Evolutionary conservation across 2,888 invertebrate species (phyloP), one percentile per base, ranked within the genome.

Genomic region (Andrena marginata): DNA sequence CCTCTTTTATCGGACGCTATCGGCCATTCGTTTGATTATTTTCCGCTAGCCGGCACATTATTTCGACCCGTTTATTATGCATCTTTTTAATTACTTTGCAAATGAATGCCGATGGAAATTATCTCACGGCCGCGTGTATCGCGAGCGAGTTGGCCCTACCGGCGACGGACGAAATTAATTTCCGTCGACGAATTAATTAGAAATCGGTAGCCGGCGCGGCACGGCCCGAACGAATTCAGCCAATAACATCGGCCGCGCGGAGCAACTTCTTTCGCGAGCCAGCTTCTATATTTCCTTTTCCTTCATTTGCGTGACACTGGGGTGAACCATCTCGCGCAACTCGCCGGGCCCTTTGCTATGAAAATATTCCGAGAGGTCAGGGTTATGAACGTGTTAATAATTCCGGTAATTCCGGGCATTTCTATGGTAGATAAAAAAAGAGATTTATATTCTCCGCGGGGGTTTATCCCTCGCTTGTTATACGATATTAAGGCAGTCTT

Each of bases 1-100:
- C 59, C 72, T 56, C 77, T 83, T 85, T 83, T 83, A 84, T 78
- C 60, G 59, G 59, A 7, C 54, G 54, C 63, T 51, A 69, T 84
- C 60, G 59, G 60, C 51, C 60, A 70, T 51, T 48, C 56, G 54
- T 49, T 42, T 56, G 65, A 77, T 82, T 85, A 78, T 82, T 82
- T 72, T 74, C 72, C 69, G 29, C 62, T 59, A 13, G 26, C 54
- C 51, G 8, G 42, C 75, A 70, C 77, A 82, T 85, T 65, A 76
- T 68, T 81, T 74, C 29, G 29, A 1, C 26, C 59, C 67, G 63
- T 72, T 74, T 87, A 78, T 74, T 87, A 78, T 74, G 76, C 82
- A 60, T 76, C 76, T 85, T 86, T 86, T 86, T 85, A 87, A 86
- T 86, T 77, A 79, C 77, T 70, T 82, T 77, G 85, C 82, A 72